Base-by-base conservation (phyloP, 2,888 invertebrate genomes). In the Eristalis pertinax region DNA sequence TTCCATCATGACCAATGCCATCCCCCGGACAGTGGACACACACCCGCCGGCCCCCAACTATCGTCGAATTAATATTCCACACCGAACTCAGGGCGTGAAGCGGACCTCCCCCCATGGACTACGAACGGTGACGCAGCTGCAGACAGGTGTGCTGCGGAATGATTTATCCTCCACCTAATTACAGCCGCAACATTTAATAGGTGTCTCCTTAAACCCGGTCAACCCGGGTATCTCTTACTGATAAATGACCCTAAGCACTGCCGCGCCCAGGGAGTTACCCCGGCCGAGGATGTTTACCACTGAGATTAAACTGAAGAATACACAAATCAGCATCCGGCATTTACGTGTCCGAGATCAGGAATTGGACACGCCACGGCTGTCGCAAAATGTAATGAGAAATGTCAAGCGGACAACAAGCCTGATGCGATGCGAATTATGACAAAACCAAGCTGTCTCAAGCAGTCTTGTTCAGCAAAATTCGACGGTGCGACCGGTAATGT, bases 81-180 rank as follows among this genome's bases (percentile, higher is more conserved):
- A 81, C 67, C 43, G 58, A 77, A 79, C 63, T 69, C 43, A 35
- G 19, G 50, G 50, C 50, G 60, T 60, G 24, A 65, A 50, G 35
- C 0, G 7, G 19, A 24, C 15, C 10, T 72, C 35, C 24, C 11
- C 73, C 58, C 32, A 5, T n/a, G 35, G 24, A n/a, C 43, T n/a
- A 78, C 58, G 26, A 4, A 72, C 76, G 65, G 15, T 15, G 43
- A 50, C 50, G 19, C 19, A n/a, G 43, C 64, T 50, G 60, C 24
- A 43, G 72, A 78, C 65, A 64, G 67, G 74, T 65, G 43, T 62
- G 29, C 19, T 63, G 56, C 22, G 32, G 32, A 74, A 78, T 82
- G 82, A 86, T 86, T 82, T 82, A 82, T 82, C 41, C 65, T n/a
- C 26, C 60, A 78, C 69, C 74, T 86, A 86, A 86, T 86, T 78